Percentiles rank a stretch among this genome's conserved stretches.
Evolutionary conservation across 2,113 vertebrate species (phyloP).

Genomic region (Monarcha castaneiventris): DNA sequence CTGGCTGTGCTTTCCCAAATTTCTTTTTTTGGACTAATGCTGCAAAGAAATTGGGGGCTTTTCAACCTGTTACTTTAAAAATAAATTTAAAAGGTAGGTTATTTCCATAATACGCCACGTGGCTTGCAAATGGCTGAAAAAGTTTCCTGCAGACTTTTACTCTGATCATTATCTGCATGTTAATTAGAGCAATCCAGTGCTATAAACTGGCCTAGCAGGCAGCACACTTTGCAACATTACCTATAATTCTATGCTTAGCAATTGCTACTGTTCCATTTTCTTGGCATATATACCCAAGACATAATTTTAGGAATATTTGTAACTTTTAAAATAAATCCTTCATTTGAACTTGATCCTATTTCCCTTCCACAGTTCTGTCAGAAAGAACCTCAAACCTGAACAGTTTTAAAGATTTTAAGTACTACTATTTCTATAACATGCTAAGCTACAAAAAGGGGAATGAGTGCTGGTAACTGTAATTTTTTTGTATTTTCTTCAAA

Average conservation of each 20-base stretch:
- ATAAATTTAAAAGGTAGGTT: background rate
- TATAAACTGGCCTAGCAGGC: background rate
- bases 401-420: background rate
- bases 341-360: background rate
- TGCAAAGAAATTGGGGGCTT: background rate
- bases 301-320: background rate
- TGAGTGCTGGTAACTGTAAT: background rate
- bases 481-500: background rate
- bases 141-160: background rate
- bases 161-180: background rate
- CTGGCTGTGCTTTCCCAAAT: background rate
- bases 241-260: background rate
- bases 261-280: background rate
- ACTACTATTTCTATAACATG: background rate
- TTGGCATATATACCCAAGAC: background rate
- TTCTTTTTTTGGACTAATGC: background rate
- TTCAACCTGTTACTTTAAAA: background rate
- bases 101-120: background rate
- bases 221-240: background rate
- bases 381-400: background rate
- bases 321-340: background rate
- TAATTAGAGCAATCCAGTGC: background rate
- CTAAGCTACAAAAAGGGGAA: background rate
- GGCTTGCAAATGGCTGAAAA: background rate
- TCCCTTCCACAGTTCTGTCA: background rate